Percentiles rank a stretch among this genome's conserved stretches.
Conservation (phyloP, 2,888 invertebrate genomes). For the Caenorhabditis sp. region DNA sequence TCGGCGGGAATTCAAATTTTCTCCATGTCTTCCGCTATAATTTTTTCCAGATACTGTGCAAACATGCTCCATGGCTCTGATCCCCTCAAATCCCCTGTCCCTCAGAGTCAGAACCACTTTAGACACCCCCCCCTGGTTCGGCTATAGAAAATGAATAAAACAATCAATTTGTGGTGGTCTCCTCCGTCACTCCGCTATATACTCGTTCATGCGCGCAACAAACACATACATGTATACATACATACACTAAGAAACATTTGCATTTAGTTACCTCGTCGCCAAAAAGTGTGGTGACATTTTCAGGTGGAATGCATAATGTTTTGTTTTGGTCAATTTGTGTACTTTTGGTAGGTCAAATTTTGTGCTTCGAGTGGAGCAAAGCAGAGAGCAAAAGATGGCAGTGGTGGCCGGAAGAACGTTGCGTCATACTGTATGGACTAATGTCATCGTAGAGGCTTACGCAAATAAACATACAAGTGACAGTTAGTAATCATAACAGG, state of each 20-base stretch:
- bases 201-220: slow-evolving; percentile 61
- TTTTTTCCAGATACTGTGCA: too few relatives aligned
- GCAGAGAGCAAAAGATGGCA: slow-evolving; percentile 19
- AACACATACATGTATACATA: slow-evolving; percentile 8
- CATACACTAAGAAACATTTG: slow-evolving; percentile 33
- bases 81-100: background rate
- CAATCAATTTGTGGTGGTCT: slow-evolving; percentile 56
- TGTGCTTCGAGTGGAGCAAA: background rate
- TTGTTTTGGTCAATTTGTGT: slow-evolving; percentile 15
- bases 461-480: too few relatives aligned
- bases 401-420: background rate
- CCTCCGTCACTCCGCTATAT: too few relatives aligned
- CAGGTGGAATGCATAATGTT: slow-evolving; percentile 51
- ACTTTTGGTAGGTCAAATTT: slow-evolving; percentile 26
- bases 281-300: background rate
- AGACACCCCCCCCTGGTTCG: background rate
- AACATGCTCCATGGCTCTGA: slow-evolving; percentile 1
- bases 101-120: slow-evolving; percentile 32
- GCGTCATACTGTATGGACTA: slow-evolving; percentile 21
- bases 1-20: background rate
- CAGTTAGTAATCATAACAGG: too few relatives aligned
- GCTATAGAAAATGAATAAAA: slow-evolving; percentile 62
- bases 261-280: slow-evolving; percentile 8
- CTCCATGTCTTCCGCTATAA: too few relatives aligned
- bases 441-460: background rate